Conservation (phyloP, 2,113 vertebrate genomes). For the Elanoides forficatus region DNA sequence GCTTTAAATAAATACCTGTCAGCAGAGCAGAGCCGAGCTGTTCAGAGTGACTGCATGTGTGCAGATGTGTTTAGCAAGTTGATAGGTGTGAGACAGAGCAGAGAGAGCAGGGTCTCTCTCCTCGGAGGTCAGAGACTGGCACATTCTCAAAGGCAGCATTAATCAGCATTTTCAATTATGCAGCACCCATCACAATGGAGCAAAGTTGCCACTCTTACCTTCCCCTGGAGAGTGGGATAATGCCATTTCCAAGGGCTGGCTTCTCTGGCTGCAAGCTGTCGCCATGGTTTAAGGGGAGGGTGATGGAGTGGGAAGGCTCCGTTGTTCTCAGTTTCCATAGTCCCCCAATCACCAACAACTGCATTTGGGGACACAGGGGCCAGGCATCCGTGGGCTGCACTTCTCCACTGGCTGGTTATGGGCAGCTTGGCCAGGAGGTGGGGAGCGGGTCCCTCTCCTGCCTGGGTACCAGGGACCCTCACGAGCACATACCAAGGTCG, state of each 20-base stretch:
- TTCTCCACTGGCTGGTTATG: neutral
- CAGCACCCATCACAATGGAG: neutral
- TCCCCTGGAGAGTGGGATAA: neutral
- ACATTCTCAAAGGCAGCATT: neutral
- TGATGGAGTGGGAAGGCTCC: neutral
- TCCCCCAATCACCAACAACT: neutral
- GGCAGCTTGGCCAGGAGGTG: neutral
- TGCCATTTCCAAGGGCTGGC: neutral
- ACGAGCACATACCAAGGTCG: neutral
- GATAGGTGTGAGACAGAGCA: neutral
- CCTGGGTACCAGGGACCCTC: neutral
- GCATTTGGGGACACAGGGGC: neutral
- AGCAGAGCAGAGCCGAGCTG: neutral
- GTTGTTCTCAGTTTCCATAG: neutral
- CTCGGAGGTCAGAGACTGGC: neutral
- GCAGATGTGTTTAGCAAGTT: neutral
- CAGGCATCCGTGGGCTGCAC: neutral
- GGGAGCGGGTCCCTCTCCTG: neutral
- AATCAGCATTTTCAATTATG: neutral
- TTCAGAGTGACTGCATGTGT: neutral
- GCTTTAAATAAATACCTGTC: neutral
- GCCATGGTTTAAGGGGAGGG: neutral
- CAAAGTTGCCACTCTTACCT: neutral
- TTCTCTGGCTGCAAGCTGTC: neutral
- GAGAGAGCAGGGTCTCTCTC: neutral